Base-by-base conservation (phyloP, 64 coral and sea anemone genomes). In the Dendronephthya gigantea region DNA sequence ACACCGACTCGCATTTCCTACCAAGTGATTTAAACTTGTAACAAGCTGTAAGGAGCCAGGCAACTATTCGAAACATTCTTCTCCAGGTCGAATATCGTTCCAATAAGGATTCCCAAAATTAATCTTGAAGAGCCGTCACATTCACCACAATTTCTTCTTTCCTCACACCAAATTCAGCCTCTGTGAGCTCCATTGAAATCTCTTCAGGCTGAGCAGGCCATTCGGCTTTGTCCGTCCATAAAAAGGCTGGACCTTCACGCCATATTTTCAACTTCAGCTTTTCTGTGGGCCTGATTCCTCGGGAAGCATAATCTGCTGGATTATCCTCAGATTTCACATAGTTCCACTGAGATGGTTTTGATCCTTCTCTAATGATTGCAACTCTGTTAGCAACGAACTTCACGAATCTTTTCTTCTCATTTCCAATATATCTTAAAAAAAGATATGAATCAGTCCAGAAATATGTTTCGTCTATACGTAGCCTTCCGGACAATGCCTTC, bases 401-500 rank as follows among this genome's bases (percentile, higher is more conserved):
- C 15, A 39, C 40, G 81, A 87, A 93, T 81, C 88, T 93, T 83
- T 31, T 92, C 12, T 22, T 49, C 40, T 88, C 83, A 49, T 89
- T 92, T 36, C 39, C 13, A 16, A 92, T 92, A 69, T 88, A 88
- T 28, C 28, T 81, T 38, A 90, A n/a, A 14, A 88, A 70, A 30
- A 91, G 58, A 23, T 82, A 25, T n/a, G 84, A 87, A 32, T 94
- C 87, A 52, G 90, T 92, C 93, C 87, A 92, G 82, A 82, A 96
- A 11, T 39, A 23, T 0, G 88, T 65, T 8, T 50, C 47, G 9
- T 70, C 16, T 5, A 88, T 83, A n/a, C 59, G 12, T 3, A 94
- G 25, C 50, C 50, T 69, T 11, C 75, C 39, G 9, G 88, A 8
- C 35, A 91, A 66, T 68, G 91, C 87, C 2, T 35, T 88, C 38